Evolutionary conservation across 2,888 invertebrate species (phyloP).

Genomic region (Orthosia gracilis): DNA sequence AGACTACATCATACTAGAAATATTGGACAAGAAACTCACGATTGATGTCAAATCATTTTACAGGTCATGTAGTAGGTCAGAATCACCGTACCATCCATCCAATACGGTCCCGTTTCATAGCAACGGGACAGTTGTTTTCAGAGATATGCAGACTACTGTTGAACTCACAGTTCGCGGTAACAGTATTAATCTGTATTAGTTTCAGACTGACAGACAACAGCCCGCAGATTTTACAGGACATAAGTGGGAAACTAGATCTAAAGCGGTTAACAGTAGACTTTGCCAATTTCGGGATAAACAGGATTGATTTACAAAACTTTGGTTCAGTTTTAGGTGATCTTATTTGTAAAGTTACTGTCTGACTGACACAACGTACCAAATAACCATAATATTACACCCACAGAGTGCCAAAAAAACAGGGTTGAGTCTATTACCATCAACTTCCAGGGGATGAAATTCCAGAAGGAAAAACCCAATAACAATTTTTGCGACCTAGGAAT

Average conservation of each 20-base stretch:
- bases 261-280: slow-evolving; percentile 17
- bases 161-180: slow-evolving; percentile 17
- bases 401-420: too few relatives aligned
- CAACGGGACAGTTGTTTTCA: not conserved
- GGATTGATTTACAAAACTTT: slow-evolving; percentile 11
- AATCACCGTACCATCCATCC: not conserved
- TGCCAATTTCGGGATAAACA: slow-evolving; percentile 5
- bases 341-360: not conserved
- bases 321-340: slow-evolving; percentile 9
- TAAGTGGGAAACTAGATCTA: not conserved
- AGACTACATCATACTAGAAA: too few relatives aligned
- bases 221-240: slow-evolving; percentile 1
- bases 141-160: slow-evolving; percentile 3
- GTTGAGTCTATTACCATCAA: too few relatives aligned
- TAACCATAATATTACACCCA: too few relatives aligned
- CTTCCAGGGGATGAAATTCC: too few relatives aligned
- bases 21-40: too few relatives aligned
- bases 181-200: slow-evolving; percentile 31
- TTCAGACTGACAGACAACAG: not conserved
- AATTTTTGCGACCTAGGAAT: too few relatives aligned
- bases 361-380: too few relatives aligned
- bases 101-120: not conserved
- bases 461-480: too few relatives aligned
- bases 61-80: not conserved
- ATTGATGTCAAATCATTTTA: not conserved